Evolutionary conservation across 2,113 vertebrate species (phyloP).

Genomic region (Grammomys surdaster): DNA sequence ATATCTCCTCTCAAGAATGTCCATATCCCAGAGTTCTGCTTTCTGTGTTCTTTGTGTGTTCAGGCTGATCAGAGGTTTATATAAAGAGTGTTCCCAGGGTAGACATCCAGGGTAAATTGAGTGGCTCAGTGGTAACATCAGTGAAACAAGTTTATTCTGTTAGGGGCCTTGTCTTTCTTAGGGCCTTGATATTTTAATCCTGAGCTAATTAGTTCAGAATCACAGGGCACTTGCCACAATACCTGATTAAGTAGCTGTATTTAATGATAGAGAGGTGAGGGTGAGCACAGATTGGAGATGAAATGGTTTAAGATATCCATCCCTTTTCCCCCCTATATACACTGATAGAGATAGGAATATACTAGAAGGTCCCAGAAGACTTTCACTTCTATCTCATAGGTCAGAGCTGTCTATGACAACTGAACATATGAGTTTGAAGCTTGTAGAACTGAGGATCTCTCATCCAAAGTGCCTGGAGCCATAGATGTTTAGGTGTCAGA

Average conservation of each 20-base stretch:
- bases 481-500: background rate
- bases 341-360: background rate
- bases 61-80: background rate
- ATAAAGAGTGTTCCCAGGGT: background rate
- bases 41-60: background rate
- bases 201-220: background rate
- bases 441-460: background rate
- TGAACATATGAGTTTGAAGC: background rate
- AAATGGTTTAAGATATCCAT: background rate
- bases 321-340: background rate
- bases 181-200: background rate
- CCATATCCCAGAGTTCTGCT: background rate
- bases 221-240: background rate
- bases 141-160: background rate
- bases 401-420: background rate
- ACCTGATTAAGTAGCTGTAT: background rate
- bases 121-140: background rate
- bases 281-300: background rate
- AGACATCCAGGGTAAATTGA: background rate
- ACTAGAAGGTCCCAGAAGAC: background rate
- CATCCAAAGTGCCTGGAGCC: background rate
- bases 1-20: background rate
- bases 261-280: background rate
- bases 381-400: slow-evolving; percentile 1
- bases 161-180: background rate